Percentiles rank a stretch among this genome's conserved stretches.
These are phyloP conservation scores for Oryctes rhinoceros DNA, from an alignment of 1,140 invertebrate genomes.

Conservation along the genomic window DNA sequence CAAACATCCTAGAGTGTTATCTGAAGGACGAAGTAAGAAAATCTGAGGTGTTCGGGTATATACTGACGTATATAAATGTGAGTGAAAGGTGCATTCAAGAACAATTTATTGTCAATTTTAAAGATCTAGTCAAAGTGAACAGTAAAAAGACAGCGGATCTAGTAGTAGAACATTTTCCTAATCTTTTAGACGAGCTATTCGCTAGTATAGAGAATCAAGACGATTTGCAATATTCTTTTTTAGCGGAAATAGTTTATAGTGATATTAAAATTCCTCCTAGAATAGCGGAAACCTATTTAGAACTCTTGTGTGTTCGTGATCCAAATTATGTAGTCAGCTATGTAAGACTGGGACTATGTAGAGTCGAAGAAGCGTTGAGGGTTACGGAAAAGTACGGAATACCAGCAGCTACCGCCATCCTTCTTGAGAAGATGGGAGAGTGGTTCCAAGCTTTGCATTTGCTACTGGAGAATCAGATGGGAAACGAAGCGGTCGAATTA, in stretches of 20 bases:
- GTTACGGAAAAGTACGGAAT: slow-evolving; percentile 61
- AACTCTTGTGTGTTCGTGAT: slow-evolving; percentile 70
- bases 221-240: slow-evolving; percentile 67
- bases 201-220: slow-evolving; percentile 61
- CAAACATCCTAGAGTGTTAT: slow-evolving; percentile 63
- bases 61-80: slow-evolving; percentile 72
- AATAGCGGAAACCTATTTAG: slow-evolving; percentile 71
- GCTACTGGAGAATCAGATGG: slow-evolving; percentile 57
- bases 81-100: slow-evolving; percentile 61
- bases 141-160: slow-evolving; percentile 64
- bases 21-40: slow-evolving; percentile 67
- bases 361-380: slow-evolving; percentile 60
- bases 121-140: slow-evolving; percentile 60
- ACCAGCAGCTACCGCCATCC: slow-evolving; percentile 59
- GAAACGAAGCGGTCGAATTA: slow-evolving; percentile 57
- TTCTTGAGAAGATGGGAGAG: slow-evolving; percentile 63
- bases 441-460: slow-evolving; percentile 63
- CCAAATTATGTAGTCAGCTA: slow-evolving; percentile 58
- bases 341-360: slow-evolving; percentile 54
- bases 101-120: slow-evolving; percentile 63
- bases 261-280: slow-evolving; percentile 64
- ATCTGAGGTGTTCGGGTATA: slow-evolving; percentile 77
- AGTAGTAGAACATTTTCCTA: slow-evolving; percentile 63
- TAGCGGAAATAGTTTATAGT: slow-evolving; percentile 70
- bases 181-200: slow-evolving; percentile 64